A percentile compares a stretch with the other conserved stretches of the same genome.
Evolutionary conservation across 2,113 vertebrate species (phyloP).

Genomic region (Pelusios castaneus): DNA sequence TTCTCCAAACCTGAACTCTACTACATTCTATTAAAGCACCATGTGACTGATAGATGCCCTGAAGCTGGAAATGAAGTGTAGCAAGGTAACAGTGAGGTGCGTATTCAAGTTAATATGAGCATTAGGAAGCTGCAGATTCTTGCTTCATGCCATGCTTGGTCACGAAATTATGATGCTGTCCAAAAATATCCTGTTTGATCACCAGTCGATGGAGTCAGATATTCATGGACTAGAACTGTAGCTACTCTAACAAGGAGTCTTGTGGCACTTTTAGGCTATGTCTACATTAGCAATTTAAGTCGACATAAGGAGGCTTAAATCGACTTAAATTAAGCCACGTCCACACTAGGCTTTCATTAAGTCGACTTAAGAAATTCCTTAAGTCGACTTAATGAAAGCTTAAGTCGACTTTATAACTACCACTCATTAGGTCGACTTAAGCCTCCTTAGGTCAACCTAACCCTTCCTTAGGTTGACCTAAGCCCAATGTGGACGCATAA

Average conservation of each 20-base stretch:
- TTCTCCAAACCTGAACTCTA: neutral
- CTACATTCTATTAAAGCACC: conserved; percentile 2
- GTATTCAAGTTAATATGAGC: neutral
- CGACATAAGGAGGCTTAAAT: too few relatives aligned
- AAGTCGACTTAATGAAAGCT: too few relatives aligned
- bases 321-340: too few relatives aligned
- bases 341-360: too few relatives aligned
- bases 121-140: neutral
- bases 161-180: neutral
- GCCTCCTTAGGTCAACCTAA: too few relatives aligned
- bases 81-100: neutral
- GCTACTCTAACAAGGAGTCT: neutral
- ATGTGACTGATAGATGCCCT: conserved; percentile 39
- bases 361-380: too few relatives aligned
- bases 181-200: neutral
- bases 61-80: conserved; percentile 8
- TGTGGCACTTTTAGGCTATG: too few relatives aligned
- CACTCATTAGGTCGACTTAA: too few relatives aligned
- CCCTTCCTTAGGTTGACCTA: too few relatives aligned
- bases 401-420: too few relatives aligned
- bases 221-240: neutral
- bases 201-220: neutral
- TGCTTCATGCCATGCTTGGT: neutral
- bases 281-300: too few relatives aligned
- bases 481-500: too few relatives aligned